A percentile compares a stretch with the other conserved stretches of the same genome.
Evolutionary conservation across 1,140 invertebrate genomes (phyloP).

Genomic region (Drosophila serrata): DNA sequence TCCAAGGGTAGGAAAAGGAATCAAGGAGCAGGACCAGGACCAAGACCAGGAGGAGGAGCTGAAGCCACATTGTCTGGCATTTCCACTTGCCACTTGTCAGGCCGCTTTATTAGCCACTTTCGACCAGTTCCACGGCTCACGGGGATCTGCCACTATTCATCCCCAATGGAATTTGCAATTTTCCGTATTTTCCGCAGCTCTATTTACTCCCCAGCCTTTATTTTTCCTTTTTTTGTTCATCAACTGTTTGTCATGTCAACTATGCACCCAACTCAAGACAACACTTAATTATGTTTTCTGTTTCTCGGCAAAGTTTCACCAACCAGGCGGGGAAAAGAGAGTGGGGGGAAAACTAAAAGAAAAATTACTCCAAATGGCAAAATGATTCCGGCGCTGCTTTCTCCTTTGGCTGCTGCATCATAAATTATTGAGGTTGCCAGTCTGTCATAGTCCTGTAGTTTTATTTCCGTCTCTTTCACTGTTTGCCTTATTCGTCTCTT

Average conservation of each 20-base stretch:
- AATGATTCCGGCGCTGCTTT: conserved; percentile 68
- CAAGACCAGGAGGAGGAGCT: neutral
- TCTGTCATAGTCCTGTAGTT: conserved; percentile 75
- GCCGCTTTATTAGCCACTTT: conserved; percentile 60
- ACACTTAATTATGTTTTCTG: conserved; percentile 80
- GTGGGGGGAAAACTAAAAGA: conserved; percentile 25
- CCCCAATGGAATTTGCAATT: conserved; percentile 36
- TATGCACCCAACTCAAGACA: conserved; percentile 67
- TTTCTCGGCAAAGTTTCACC: conserved; percentile 54
- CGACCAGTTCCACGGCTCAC: conserved; percentile 13
- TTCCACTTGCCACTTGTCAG: conserved; percentile 64
- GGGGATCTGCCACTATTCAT: conserved; percentile 25
- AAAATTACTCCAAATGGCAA: conserved; percentile 78
- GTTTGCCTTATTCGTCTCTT: conserved; percentile 1
- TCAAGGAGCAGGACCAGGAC: conserved; percentile 3
- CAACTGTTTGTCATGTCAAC: conserved; percentile 75
- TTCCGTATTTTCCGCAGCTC: conserved; percentile 23
- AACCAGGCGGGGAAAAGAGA: neutral
- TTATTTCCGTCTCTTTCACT: conserved; percentile 14
- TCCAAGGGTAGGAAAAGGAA: neutral
- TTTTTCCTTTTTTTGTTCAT: conserved; percentile 35
- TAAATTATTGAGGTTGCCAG: conserved; percentile 80
- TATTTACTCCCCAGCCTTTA: neutral
- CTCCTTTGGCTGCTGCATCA: conserved; percentile 48
- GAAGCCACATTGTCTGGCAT: conserved; percentile 29